Evolutionary conservation across 1,140 invertebrate genomes (phyloP).

Genomic region (Meloidogyne exigua): DNA sequence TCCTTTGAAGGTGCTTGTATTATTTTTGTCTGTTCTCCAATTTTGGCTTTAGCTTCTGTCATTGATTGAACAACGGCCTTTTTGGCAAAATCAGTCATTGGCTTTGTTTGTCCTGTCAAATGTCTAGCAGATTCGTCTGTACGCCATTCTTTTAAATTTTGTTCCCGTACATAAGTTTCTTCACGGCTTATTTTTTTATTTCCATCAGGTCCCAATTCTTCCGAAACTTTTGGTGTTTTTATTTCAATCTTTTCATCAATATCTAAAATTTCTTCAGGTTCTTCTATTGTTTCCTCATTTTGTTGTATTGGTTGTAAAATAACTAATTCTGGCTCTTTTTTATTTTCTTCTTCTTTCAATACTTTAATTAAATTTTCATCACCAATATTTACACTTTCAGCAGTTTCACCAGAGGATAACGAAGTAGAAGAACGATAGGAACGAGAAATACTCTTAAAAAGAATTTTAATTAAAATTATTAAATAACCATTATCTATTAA

Average conservation of each 20-base stretch:
- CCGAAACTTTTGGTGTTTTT: conserved; percentile 2
- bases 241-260: conserved; percentile 23
- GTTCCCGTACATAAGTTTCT: conserved; percentile 18
- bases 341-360: neutral
- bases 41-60: conserved; percentile 38
- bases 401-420: conserved; percentile 35
- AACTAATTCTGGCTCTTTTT: conserved; percentile 20
- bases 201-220: conserved; percentile 23
- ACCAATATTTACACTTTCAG: conserved; percentile 39
- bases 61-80: conserved; percentile 54
- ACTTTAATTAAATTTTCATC: conserved; percentile 27
- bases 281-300: conserved; percentile 8
- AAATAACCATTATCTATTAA: neutral
- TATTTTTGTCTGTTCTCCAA: conserved; percentile 27
- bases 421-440: conserved; percentile 26
- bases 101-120: conserved; percentile 30
- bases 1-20: conserved; percentile 14
- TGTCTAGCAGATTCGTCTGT: conserved; percentile 26
- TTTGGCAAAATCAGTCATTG: conserved; percentile 50
- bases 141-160: conserved; percentile 3
- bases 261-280: conserved; percentile 3
- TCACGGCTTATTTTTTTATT: conserved; percentile 18
- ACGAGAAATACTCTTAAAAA: conserved; percentile 16
- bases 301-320: conserved; percentile 7
- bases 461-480: neutral